These are phyloP conservation scores for Emmelina monodactyla DNA, from an alignment of 2,888 invertebrate species.

Conservation along the genomic window DNA sequence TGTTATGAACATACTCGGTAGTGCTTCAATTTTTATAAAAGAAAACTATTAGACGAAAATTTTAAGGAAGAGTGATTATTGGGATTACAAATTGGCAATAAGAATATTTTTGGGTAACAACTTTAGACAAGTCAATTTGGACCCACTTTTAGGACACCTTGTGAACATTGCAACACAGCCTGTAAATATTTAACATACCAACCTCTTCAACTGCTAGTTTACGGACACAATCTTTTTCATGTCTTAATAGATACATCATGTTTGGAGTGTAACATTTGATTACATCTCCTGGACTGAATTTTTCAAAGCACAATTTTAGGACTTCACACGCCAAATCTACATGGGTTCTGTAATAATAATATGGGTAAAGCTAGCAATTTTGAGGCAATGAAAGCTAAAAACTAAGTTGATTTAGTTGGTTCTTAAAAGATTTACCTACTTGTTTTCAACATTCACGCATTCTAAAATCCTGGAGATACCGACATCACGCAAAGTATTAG, in stretches of 20 bases:
- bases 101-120: too few relatives aligned
- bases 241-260: conserved; percentile 68
- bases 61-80: too few relatives aligned
- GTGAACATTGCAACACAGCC: too few relatives aligned
- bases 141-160: too few relatives aligned
- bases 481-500: conserved; percentile 31
- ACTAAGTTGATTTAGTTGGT: background rate
- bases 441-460: conserved; percentile 63
- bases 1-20: too few relatives aligned
- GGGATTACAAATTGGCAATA: too few relatives aligned
- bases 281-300: conserved; percentile 67
- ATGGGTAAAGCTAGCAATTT: background rate
- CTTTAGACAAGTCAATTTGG: too few relatives aligned
- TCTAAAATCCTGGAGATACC: conserved; percentile 69
- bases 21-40: too few relatives aligned
- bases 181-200: conserved; percentile 17
- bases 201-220: conserved; percentile 72
- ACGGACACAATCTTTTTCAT: conserved; percentile 70
- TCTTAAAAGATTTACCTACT: conserved; percentile 24
- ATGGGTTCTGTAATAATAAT: conserved; percentile 51
- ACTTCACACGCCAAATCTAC: conserved; percentile 71
- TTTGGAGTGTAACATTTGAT: conserved; percentile 66
- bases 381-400: background rate
- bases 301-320: conserved; percentile 69
- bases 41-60: too few relatives aligned